A percentile compares a stretch with the other conserved stretches of the same genome.
Evolutionary conservation across 2,113 vertebrate species (phyloP).

Genomic region (Xenopus borealis): DNA sequence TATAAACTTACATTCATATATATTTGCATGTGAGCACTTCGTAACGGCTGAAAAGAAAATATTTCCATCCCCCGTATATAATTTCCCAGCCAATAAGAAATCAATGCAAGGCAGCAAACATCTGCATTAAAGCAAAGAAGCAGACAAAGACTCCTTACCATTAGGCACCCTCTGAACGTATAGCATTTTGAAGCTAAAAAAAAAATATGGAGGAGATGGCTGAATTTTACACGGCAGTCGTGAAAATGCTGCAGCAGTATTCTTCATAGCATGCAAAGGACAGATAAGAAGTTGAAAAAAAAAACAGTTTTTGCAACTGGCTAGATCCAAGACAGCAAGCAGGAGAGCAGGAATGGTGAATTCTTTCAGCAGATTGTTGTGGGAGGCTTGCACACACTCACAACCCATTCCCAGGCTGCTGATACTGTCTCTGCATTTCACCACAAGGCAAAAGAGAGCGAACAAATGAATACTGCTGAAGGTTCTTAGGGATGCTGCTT

Average conservation of each 20-base stretch:
- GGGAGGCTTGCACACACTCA: conserved; percentile 10
- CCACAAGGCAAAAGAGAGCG: conserved; percentile 18
- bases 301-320: conserved; percentile 20
- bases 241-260: background rate
- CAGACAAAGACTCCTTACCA: conserved; percentile 66
- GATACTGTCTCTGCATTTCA: conserved; percentile 19
- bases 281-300: conserved; percentile 40
- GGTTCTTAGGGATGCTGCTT: conserved; percentile 11
- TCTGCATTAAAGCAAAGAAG: conserved; percentile 54
- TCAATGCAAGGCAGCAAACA: conserved; percentile 60
- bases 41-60: background rate
- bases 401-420: conserved; percentile 5
- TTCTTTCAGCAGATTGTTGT: conserved; percentile 20
- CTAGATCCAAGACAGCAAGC: conserved; percentile 21
- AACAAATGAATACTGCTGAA: conserved; percentile 9
- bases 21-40: too few relatives aligned
- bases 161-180: conserved; percentile 48
- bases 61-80: conserved; percentile 46
- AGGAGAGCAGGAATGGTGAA: conserved; percentile 25
- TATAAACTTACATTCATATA: too few relatives aligned
- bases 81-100: conserved; percentile 57
- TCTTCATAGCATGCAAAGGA: conserved; percentile 27
- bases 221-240: conserved; percentile 33
- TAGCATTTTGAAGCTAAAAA: conserved; percentile 40
- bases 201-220: conserved; percentile 48